Base-by-base conservation (phyloP, 2,888 invertebrate species). In the Caenorhabditis zanzibari region DNA sequence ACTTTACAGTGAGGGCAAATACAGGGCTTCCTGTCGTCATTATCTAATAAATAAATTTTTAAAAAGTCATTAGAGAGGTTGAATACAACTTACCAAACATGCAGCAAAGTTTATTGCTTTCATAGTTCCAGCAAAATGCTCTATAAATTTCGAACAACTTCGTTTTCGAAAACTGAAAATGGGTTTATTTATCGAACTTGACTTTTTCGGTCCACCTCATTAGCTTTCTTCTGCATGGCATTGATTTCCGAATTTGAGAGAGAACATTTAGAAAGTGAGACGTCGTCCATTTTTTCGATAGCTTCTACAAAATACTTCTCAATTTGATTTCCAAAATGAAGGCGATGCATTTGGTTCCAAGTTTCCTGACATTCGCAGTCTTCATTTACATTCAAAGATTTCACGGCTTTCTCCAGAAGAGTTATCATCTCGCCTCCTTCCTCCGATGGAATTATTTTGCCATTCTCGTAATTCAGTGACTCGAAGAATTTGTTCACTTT, bases 401-500 rank as follows among this genome's bases (percentile, higher is more conserved):
- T 5, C 4, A n/a, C 32, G 6, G 16, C 32, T 14, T 16, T 19
- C n/a, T 35, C 35, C 35, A 59, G 22, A 12, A 22, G 2, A 32
- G 1, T 35, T 5, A 59, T 59, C 38, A 59, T 5, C 35, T 22
- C 3, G 12, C 38, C 59, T 32, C 28, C 59, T 9, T 35, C 12
- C 12, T 59, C 59, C n/a, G 2, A 14, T 59, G 56, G 2, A 16
- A 58, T 26, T 0, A 6, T 9, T 7, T 38, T 19, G 19, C n/a
- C 9, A 6, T 22, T 22, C 7, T 59, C 19, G 2, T 6, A 22
- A 7, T n/a, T 1, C 22, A 38, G 1, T n/a, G 38, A 14, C 5
- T 59, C 59, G 22, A 59, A 59, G 19, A 32, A 59, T 22, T 59
- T 59, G 38, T 38, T 59, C 12, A 59, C n/a, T 19, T 38, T 9